Percentiles rank a stretch among this genome's conserved stretches.
Conservation (phyloP, 2,797 vertebrate genomes). For the Nannoperca australis region DNA sequence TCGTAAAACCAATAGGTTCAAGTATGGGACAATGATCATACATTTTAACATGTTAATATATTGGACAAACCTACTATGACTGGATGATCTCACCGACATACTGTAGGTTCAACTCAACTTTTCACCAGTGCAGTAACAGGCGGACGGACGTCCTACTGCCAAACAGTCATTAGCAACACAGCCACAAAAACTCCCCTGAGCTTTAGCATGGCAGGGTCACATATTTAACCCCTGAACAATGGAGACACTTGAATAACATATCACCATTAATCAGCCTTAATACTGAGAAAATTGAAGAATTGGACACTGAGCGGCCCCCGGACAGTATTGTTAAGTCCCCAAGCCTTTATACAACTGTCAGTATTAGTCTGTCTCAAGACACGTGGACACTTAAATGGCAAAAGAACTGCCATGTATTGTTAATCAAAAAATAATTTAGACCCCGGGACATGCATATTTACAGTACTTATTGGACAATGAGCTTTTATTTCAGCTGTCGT, state of each 20-base stretch:
- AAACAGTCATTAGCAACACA: constrained; percentile 68
- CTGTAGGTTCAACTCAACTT: constrained; percentile 10
- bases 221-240: constrained; percentile 76
- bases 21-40: not conserved
- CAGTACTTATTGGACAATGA: constrained; percentile 65
- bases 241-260: constrained; percentile 74
- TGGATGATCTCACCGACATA: not conserved
- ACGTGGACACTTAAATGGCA: constrained; percentile 68
- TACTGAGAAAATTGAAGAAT: constrained; percentile 59
- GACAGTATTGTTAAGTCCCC: constrained; percentile 61
- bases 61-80: not conserved
- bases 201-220: constrained; percentile 73
- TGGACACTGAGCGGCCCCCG: constrained; percentile 52
- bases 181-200: constrained; percentile 65
- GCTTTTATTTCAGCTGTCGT: constrained; percentile 76
- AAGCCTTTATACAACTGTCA: constrained; percentile 74
- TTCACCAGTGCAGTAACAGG: not conserved
- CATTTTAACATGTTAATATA: not conserved
- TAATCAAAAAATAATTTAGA: constrained; percentile 72
- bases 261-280: constrained; percentile 75
- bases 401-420: constrained; percentile 69
- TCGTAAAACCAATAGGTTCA: not conserved
- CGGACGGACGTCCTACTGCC: constrained; percentile 26
- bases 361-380: constrained; percentile 59
- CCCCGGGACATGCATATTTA: constrained; percentile 64